Percentiles rank a stretch among this genome's conserved stretches.
Conservation (phyloP, 2,888 invertebrate genomes). For the Volucella zonaria region DNA sequence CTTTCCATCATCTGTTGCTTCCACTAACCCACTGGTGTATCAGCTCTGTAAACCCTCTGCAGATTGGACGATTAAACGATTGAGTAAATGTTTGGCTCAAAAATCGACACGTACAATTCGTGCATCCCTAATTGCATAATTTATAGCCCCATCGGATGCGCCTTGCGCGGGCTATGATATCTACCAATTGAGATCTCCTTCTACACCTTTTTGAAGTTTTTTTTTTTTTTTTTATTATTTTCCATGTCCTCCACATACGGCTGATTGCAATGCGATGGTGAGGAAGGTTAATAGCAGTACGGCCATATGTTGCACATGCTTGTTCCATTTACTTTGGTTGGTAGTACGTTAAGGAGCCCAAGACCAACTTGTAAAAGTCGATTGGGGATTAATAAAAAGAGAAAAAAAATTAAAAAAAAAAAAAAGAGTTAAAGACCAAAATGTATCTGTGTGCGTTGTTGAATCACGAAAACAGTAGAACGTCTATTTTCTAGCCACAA, state of each 20-base stretch:
- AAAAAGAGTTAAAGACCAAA: neutral
- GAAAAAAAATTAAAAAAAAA: too few species aligned
- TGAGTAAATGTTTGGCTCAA: slow-evolving; percentile 37
- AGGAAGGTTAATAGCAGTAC: slow-evolving; percentile 22
- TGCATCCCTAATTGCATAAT: slow-evolving; percentile 76
- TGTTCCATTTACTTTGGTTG: slow-evolving; percentile 9
- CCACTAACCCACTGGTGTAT: neutral
- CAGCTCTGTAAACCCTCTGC: neutral
- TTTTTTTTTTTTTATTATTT: slow-evolving; percentile 14
- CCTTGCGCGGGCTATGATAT: slow-evolving; percentile 33
- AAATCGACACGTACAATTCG: slow-evolving; percentile 75
- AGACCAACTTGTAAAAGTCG: slow-evolving; percentile 2
- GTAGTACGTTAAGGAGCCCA: slow-evolving; percentile 28
- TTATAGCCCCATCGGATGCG: slow-evolving; percentile 70
- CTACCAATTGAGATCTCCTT: slow-evolving; percentile 46
- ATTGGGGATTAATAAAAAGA: slow-evolving; percentile 14
- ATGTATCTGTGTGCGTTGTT: slow-evolving; percentile 11
- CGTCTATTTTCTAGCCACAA: slow-evolving; percentile 11
- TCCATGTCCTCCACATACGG: slow-evolving; percentile 13
- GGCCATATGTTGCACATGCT: slow-evolving; percentile 35
- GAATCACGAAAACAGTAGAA: slow-evolving; percentile 48
- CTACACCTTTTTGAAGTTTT: neutral
- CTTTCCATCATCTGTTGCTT: neutral
- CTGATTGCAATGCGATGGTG: slow-evolving; percentile 6
- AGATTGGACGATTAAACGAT: slow-evolving; percentile 12